phyloP scores from a whole-genome alignment of 2,797 vertebrate species.

The Leptatherina wallacei region DNA sequence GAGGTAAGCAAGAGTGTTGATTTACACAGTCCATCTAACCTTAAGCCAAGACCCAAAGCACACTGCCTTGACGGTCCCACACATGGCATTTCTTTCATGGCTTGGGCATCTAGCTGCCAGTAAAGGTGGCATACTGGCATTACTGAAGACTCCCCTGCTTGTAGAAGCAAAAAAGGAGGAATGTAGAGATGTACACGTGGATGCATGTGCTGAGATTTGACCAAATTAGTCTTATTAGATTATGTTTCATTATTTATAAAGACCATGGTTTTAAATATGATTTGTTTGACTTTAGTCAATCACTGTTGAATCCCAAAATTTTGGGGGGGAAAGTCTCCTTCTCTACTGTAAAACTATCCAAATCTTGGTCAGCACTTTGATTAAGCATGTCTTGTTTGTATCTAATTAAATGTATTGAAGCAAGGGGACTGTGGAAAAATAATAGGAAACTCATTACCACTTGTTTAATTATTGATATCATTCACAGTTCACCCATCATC shows the following conservation, averaged over 20 bases:
- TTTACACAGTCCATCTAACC: too few species aligned
- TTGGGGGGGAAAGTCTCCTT: not conserved
- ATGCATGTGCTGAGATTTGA: not conserved
- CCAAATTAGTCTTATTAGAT: not conserved
- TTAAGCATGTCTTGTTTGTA: not conserved
- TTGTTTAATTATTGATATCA: conserved; percentile 55
- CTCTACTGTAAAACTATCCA: not conserved
- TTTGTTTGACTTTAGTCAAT: not conserved
- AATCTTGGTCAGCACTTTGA: not conserved
- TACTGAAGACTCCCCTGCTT: not conserved
- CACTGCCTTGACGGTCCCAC: not conserved
- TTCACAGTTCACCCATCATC: conserved; percentile 39
- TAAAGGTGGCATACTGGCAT: not conserved
- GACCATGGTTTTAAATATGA: not conserved
- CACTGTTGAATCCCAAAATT: not conserved
- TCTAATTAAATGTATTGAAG: not conserved
- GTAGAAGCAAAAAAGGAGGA: not conserved
- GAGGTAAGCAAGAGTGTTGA: too few species aligned
- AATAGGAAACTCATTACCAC: conserved; percentile 21
- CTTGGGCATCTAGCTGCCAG: not conserved
- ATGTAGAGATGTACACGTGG: not conserved
- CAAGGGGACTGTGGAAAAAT: not conserved
- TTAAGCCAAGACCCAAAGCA: not conserved
- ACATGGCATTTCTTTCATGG: not conserved
- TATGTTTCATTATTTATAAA: not conserved